These are phyloP conservation scores for Caprella mutica DNA, from an alignment of 2,888 invertebrate species.

Conservation along the genomic window DNA sequence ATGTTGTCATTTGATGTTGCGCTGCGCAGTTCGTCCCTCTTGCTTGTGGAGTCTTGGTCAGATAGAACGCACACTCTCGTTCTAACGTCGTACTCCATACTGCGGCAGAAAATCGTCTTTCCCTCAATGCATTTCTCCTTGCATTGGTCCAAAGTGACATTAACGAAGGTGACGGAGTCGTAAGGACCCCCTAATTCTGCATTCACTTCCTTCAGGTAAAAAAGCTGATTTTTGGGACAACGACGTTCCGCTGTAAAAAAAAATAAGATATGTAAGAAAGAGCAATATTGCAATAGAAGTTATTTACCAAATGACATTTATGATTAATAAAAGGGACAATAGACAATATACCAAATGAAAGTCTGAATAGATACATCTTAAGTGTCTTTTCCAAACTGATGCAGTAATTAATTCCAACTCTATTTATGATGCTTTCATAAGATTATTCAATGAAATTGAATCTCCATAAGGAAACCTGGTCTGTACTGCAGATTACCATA, in stretches of 20 bases:
- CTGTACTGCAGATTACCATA: too few species aligned
- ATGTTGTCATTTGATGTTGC: conserved; percentile 42
- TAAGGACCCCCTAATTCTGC: conserved; percentile 76
- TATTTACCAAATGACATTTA: too few species aligned
- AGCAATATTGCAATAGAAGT: too few species aligned
- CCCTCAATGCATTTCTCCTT: conserved; percentile 75
- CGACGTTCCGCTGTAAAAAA: conserved; percentile 21
- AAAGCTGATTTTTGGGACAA: conserved; percentile 44
- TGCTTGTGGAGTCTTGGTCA: conserved; percentile 80
- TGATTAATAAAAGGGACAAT: too few species aligned
- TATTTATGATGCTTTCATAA: too few species aligned
- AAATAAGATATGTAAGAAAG: not conserved
- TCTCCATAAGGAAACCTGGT: too few species aligned
- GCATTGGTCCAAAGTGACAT: conserved; percentile 75
- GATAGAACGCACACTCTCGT: conserved; percentile 76
- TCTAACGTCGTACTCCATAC: conserved; percentile 78
- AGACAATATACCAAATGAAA: too few species aligned
- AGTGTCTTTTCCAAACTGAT: too few species aligned
- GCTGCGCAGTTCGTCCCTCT: conserved; percentile 67
- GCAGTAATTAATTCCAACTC: too few species aligned
- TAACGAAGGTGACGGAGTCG: conserved; percentile 74
- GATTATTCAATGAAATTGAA: too few species aligned
- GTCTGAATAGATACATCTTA: too few species aligned
- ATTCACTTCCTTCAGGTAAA: conserved; percentile 81
- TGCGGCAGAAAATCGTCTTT: conserved; percentile 77